Base-by-base conservation (phyloP, 2,888 invertebrate species). In the Neocrepidodera transversa region DNA sequence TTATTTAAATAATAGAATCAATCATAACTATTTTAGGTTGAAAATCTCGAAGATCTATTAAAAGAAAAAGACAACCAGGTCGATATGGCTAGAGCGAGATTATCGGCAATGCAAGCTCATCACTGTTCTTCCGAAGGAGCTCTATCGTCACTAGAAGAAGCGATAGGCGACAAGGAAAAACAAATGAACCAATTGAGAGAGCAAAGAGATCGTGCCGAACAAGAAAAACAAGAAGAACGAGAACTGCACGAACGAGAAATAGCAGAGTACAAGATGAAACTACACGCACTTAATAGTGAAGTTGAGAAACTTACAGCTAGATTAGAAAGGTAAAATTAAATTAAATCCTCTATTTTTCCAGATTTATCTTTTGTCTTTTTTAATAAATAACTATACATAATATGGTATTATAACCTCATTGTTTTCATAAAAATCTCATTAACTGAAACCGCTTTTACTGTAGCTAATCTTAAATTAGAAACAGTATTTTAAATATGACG, bases 51-150 rank as follows among this genome's bases (percentile, higher is more conserved):
- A 83, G 97, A 97, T 76, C 84, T 96, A 52, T 84, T 99, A 50
- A 95, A 95, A 81, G 99, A 99, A 78, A 98, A 97, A 82, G 98
- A 99, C 78, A 95, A 95, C 80, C 97, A 97, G 84, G 92, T 99
- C 54, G 95, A 96, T 73, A 93, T 95, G 91, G 93, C 95, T 1
- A 84, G 95, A 67, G 94, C 94, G 26, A 85, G 95, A 69, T 80
- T 93, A 48, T 92, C 93, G 45, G 93, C 95, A 59, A 93, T 96
- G 89, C 95, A 95, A 83, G 94, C 94, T 11, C 95, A 96, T 76
- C 94, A 95, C 76, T 94, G 93, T 81, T 90, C 93, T 63, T 93
- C 93, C 7, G 96, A 96, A 83, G 95, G 94, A 50, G 95, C 96
- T 1, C 83, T 97, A 52, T 92, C 93, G 50, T 92, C 93, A 65